Base-by-base conservation (phyloP, 2,888 invertebrate species). In the Troilus luridus region DNA sequence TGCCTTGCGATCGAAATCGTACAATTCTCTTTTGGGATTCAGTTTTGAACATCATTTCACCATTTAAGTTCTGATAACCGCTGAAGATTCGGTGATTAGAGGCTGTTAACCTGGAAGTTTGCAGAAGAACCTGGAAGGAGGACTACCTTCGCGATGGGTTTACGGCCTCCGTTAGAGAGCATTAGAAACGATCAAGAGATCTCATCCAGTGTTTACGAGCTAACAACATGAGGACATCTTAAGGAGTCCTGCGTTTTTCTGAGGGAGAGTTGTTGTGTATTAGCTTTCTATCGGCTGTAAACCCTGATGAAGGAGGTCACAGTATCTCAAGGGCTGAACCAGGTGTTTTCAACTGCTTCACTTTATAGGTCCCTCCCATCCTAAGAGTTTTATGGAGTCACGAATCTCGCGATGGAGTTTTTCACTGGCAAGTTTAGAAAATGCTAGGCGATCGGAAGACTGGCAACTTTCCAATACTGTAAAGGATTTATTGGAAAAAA, bases 241-340 rank as follows among this genome's bases (percentile, higher is more conserved):
- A 85, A 58, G 56, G 56, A 85, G 85, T 85, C 56, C 85, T 56
- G 56, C 56, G 85, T 85, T 85, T 85, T 85, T 85, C 85, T 85
- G n/a, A 56, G 89, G 67, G 89, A 89, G 89, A 89, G 89, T 64
- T 89, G 89, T 89, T 62, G n/a, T 64, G 62, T 89, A 89, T 89
- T 64, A 67, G 89, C 89, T 89, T 89, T 89, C 89, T 89, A 88
- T 88, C 88, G 24, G n/a, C 88, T 88, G 67, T 89, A 89, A 85
- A 54, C 56, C 56, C 56, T 89, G 89, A 89, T 89, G 89, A 89
- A 89, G 54, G 89, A 58, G 85, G 85, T 85, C 85, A 85, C 85
- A 58, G 85, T 85, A 85, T 85, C n/a, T 58, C n/a, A 85, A 85
- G 85, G 85, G 85, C 85, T 85, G 85, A 41, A 77, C 56, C 56